Base-by-base conservation (phyloP, 2,113 vertebrate genomes). In the Piaya cayana region DNA sequence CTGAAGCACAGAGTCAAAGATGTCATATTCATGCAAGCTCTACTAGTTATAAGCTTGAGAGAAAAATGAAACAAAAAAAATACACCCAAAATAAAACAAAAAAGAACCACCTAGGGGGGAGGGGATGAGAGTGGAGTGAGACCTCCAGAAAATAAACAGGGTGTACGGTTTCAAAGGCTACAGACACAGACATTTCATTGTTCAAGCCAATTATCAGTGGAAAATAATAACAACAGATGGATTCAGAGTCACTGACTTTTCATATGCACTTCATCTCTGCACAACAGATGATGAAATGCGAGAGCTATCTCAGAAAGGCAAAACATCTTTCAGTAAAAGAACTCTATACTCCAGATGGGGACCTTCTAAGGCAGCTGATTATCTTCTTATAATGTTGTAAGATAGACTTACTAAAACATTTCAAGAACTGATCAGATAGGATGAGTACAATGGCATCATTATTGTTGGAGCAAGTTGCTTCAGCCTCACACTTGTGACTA, bases 181-280 rank as follows among this genome's bases (percentile, higher is more conserved):
- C 98, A 98, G 98, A 98, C 98, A 99, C 98, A 99, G 98, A 98
- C 99, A 99, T 99, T 99, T 99, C 99, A 99, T 99, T 99, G 99
- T 99, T 99, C 98, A 97, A 98, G 98, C 99, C 99, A 99, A 99
- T 99, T 99, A 99, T 99, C 99, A 99, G 99, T 98, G 98, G 98
- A 99, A 99, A 99, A 99, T 99, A 99, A 99, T 99, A 99, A 99
- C 99, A 99, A 98, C 99, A 99, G 99, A 99, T 99, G 99, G 99
- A 99, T 98, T 98, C 98, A 98, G 98, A 99, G 98, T 98, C 98
- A 98, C 98, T 99, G 98, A 99, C 98, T 99, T 98, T 98, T 98
- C 98, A 97, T 98, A 98, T 98, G 98, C 97, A 97, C 98, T 98
- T 98, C 98, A 98, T 98, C 97, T 98, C 98, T 97, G 98, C 97